phyloP scores from a whole-genome alignment of 2,888 invertebrate species.

The Synergus japonicus region DNA sequence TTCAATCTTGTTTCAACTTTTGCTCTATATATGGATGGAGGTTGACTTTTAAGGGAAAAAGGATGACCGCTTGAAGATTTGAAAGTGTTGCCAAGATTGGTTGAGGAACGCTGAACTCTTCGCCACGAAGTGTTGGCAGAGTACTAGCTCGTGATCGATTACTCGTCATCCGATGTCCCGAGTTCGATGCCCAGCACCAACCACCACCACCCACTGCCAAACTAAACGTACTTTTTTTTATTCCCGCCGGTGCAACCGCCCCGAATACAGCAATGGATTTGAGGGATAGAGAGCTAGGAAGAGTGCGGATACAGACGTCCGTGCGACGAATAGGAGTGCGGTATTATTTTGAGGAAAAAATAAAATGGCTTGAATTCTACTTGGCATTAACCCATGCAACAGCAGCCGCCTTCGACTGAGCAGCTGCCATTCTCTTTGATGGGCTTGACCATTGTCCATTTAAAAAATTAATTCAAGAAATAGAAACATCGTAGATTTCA shows the following conservation, averaged over 20 bases:
- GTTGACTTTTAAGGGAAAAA: neutral
- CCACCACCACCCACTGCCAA: slow-evolving; percentile 65
- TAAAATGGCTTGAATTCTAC: neutral
- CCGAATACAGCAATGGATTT: neutral
- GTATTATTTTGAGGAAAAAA: neutral
- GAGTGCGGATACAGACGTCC: neutral
- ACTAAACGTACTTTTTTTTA: slow-evolving; percentile 66
- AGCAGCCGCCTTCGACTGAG: neutral
- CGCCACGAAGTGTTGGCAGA: slow-evolving; percentile 70
- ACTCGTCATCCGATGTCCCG: slow-evolving; percentile 74
- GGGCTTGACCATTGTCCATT: neutral
- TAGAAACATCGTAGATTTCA: slow-evolving; percentile 1
- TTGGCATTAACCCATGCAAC: neutral
- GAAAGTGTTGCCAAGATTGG: slow-evolving; percentile 42
- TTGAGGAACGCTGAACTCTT: slow-evolving; percentile 62
- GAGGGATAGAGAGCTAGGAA: neutral
- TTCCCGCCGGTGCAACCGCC: slow-evolving; percentile 29
- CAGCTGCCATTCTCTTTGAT: neutral
- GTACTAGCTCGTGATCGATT: slow-evolving; percentile 73
- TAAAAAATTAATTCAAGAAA: slow-evolving; percentile 6
- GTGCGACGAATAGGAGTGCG: neutral
- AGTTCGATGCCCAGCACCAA: slow-evolving; percentile 63
- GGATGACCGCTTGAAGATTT: neutral
- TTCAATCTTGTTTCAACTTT: neutral
- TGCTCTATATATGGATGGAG: neutral